Base-by-base conservation (phyloP, 2,797 vertebrate species). In the Gymnodraco acuticeps region DNA sequence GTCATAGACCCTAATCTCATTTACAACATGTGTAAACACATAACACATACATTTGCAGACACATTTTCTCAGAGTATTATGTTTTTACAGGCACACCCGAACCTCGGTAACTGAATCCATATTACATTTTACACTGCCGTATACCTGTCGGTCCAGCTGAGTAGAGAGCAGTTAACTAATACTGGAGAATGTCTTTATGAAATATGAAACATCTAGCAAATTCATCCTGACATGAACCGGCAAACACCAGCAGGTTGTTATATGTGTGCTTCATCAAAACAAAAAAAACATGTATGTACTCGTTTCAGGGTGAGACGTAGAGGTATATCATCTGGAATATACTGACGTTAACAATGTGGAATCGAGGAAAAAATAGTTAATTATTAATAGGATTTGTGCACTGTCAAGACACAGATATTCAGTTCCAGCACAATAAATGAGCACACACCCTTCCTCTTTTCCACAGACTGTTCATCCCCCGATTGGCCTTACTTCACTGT, bases 1-100 rank as follows among this genome's bases (percentile, higher is more conserved):
- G 15, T 27, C 60, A 19, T 50, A 54, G 48, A 73, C 4, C 19
- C 13, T 68, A 27, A 71, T 78, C 64, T 69, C 50, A 82, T 63
- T 77, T 61, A 76, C 27, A 8, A 31, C 13, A 10, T 56, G 33
- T 58, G 17, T 65, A 8, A 31, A 58, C 3, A 54, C 20, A 50
- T 45, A 31, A 58, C 3, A 51, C 20, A 50, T 47, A 50, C 43
- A 31, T 27, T n/a, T 41, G 10, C 42, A 19, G 20, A 38, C 33
- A 70, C 63, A 63, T 61, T 65, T 70, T 58, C 71, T 43, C 47
- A 70, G 45, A 73, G 81, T 83, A 86, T 87, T 78, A 74, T 78
- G 66, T 86, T 89, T 86, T 88, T 80, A 89, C 52, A 73, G 64
- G 58, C 58, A 64, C 16, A 60, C 55, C 59, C 31, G 19, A 53